Conservation (phyloP, 1,140 invertebrate genomes). For the Drosophila setifemur region DNA sequence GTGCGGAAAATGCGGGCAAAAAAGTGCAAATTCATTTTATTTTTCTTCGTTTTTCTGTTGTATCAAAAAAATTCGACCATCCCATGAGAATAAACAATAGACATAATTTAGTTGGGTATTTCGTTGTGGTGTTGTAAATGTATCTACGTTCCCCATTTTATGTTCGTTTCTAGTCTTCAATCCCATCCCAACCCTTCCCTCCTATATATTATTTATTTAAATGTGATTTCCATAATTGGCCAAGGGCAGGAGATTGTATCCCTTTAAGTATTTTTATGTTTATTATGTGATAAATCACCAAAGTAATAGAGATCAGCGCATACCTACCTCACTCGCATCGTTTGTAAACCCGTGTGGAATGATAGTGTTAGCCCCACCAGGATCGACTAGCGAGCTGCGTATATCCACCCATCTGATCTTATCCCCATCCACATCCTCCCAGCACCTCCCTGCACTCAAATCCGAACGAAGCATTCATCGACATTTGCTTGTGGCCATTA, state of each 20-base stretch:
- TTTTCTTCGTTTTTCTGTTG: background rate
- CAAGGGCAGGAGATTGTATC: background rate
- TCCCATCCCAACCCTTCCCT: background rate
- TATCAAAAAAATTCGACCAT: background rate
- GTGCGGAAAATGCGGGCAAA: slow-evolving; percentile 70
- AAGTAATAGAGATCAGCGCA: background rate
- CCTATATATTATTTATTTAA: background rate
- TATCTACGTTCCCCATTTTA: slow-evolving; percentile 2
- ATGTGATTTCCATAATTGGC: slow-evolving; percentile 1
- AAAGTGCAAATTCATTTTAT: slow-evolving; percentile 70
- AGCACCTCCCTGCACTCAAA: background rate
- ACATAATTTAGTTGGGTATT: slow-evolving; percentile 48
- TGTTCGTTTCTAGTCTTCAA: background rate
- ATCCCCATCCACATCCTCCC: background rate
- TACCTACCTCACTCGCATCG: slow-evolving; percentile 14
- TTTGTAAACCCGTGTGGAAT: slow-evolving; percentile 13
- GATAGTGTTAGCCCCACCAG: background rate
- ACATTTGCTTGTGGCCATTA: slow-evolving; percentile 9
- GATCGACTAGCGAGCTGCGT: background rate
- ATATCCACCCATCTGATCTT: background rate
- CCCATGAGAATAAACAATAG: slow-evolving; percentile 5
- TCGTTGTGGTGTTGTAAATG: slow-evolving; percentile 56
- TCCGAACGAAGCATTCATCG: no score
- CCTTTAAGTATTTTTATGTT: slow-evolving; percentile 6
- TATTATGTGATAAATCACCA: background rate